phyloP scores from a whole-genome alignment of 2,797 vertebrate species.

The Cercopithecus hamlyni region DNA sequence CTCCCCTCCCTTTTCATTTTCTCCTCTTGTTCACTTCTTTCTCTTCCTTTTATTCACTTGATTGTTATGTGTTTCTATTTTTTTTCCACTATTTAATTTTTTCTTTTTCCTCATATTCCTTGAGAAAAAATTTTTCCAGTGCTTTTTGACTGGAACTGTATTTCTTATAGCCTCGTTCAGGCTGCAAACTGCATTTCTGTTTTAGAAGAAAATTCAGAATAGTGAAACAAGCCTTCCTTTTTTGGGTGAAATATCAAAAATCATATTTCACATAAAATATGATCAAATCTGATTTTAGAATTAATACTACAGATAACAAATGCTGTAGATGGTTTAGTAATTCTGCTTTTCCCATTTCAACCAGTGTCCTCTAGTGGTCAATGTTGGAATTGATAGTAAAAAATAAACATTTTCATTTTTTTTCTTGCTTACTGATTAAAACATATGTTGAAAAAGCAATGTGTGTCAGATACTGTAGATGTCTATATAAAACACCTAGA shows the following conservation, averaged over 20 bases:
- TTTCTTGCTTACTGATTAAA: not conserved
- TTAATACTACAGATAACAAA: not conserved
- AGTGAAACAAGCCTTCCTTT: not conserved
- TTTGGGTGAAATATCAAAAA: not conserved
- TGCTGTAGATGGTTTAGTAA: not conserved
- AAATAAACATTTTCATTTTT: not conserved
- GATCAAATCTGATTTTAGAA: not conserved
- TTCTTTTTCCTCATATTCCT: not conserved
- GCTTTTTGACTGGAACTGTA: not conserved
- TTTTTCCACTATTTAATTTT: not conserved
- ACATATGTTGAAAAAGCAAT: not conserved
- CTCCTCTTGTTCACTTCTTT: not conserved
- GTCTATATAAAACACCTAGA: not conserved
- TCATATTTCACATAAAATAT: not conserved
- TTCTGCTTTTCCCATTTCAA: constrained; percentile 2
- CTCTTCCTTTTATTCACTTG: not conserved
- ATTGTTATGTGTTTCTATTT: not conserved
- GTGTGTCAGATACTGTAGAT: not conserved
- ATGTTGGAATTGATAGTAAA: not conserved
- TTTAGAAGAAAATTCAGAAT: constrained; percentile 3
- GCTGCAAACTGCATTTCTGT: not conserved
- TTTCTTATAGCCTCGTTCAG: not conserved
- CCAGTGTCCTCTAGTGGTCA: constrained; percentile 62
- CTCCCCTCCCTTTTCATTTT: not conserved
- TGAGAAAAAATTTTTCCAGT: not conserved